Conservation (phyloP, 2,113 vertebrate species). For the Thamnaconus septentrionalis region DNA sequence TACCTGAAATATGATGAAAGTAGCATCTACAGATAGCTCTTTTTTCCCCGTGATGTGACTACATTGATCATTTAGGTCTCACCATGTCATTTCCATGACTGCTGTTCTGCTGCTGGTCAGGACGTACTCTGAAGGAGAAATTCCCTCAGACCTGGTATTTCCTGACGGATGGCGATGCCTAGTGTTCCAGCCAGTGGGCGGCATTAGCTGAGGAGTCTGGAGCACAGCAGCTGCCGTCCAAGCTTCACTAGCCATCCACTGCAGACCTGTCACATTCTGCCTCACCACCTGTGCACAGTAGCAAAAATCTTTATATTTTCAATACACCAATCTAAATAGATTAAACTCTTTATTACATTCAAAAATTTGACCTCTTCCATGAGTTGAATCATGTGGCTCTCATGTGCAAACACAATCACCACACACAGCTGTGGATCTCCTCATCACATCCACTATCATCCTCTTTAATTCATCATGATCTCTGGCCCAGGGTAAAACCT, state of each 20-base stretch:
- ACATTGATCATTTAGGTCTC: not conserved
- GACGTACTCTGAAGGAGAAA: conserved; percentile 27
- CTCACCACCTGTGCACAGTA: conserved; percentile 42
- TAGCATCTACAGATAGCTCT: not conserved
- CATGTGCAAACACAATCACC: conserved; percentile 29
- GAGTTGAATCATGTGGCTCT: conserved; percentile 42
- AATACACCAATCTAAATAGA: no score
- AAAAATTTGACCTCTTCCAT: no score
- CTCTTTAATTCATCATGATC: no score
- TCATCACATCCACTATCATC: not conserved
- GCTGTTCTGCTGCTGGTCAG: not conserved
- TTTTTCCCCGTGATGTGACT: not conserved
- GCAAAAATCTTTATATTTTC: no score
- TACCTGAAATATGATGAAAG: not conserved
- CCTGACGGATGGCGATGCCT: conserved; percentile 59
- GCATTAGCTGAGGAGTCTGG: conserved; percentile 39
- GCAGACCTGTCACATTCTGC: conserved; percentile 63
- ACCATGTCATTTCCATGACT: not conserved
- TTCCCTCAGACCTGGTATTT: conserved; percentile 40
- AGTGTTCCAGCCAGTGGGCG: conserved; percentile 43
- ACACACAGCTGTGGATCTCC: not conserved
- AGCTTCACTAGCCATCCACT: conserved; percentile 67
- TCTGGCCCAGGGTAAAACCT: no score
- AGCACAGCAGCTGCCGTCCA: conserved; percentile 38
- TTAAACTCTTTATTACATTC: no score